Evolutionary conservation across 2,797 vertebrate genomes (phyloP), one percentile per base, ranked within the genome.

Genomic region (Molossus alvarezi): DNA sequence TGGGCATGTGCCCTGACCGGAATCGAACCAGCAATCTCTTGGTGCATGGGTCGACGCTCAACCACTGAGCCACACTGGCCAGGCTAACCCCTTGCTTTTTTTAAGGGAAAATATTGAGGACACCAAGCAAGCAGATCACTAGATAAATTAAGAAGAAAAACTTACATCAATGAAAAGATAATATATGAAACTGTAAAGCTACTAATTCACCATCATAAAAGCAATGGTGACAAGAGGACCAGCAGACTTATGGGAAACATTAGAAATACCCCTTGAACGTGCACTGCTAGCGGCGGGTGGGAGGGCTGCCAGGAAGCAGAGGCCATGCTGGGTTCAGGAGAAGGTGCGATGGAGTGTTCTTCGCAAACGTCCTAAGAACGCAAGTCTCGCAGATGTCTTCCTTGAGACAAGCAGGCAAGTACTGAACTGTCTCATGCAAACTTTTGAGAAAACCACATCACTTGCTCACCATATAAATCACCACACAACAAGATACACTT

Each of bases 381-480:
- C 64, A 29, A 3, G 7, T 25, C 25, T 80, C 53, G 20, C 27
- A 3, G 3, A 9, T 45, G 58, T 72, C 60, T 75, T 91, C 27
- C 23, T 77, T 93, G 20, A 90, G 23, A 67, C 14, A 73, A 20
- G 9, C 1, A 95, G 55, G 53, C 82, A 75, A 45, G 25, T 58
- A 48, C 25, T 77, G 55, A 82, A 91, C 23, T 55, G 73, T 86
- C 45, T 80, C 1, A 90, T 3, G 33, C 75, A 45, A 82, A 80
- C 13, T 90, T 97, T 77, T 41, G 48, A 75, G n/a, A 85, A 96
- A 92, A 69, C 27, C 25, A 97, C 4, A 88, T 95, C 58, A 96
- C 75, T 95, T 53, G 57, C 14, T 94, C 41, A 18, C 94, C 64
- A 72, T 33, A 51, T 53, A 85, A 77, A 88, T 37, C 25, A 94